These are phyloP conservation scores for Drosophila algonquin DNA, from an alignment of 2,888 invertebrate genomes.

Conservation along the genomic window DNA sequence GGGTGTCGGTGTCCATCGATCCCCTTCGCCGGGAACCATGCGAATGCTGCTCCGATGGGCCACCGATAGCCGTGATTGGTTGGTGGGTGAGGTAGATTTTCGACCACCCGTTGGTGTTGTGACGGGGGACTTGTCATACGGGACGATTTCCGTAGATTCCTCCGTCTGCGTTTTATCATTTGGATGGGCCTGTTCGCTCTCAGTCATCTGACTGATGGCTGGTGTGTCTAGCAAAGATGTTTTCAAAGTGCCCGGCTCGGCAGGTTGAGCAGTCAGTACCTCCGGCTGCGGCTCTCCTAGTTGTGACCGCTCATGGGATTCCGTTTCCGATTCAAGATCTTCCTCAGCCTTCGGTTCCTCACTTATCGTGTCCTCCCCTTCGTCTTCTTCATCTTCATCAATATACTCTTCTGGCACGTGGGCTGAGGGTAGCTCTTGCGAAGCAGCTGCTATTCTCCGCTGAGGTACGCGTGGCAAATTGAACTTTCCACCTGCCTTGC, in stretches of 20 bases:
- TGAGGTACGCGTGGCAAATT: conserved; percentile 82
- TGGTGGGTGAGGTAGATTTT: conserved; percentile 64
- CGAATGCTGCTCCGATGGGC: conserved; percentile 87
- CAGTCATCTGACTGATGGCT: conserved; percentile 94
- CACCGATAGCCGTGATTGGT: conserved; percentile 75
- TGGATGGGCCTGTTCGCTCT: conserved; percentile 95
- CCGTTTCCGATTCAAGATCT: conserved; percentile 75
- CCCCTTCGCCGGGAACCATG: conserved; percentile 83
- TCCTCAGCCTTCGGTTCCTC: conserved; percentile 81
- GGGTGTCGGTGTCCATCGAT: conserved; percentile 93
- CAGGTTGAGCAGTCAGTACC: conserved; percentile 90
- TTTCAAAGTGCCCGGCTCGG: conserved; percentile 96
- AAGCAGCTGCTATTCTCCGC: conserved; percentile 79
- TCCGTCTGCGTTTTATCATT: conserved; percentile 63
- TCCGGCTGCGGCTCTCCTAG: conserved; percentile 31
- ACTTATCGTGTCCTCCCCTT: conserved; percentile 74
- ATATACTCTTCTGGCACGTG: conserved; percentile 68
- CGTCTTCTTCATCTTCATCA: conserved; percentile 71
- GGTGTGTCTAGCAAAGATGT: conserved; percentile 96
- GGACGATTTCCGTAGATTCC: conserved; percentile 64
- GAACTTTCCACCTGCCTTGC: conserved; percentile 84
- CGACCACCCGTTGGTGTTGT: conserved; percentile 45
- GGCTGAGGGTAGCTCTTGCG: conserved; percentile 66
- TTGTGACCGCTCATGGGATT: conserved; percentile 70
- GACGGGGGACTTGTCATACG: conserved; percentile 60